Percentiles rank a stretch among this genome's conserved stretches.
These are phyloP conservation scores for Sebastes itinus DNA, from an alignment of 2,797 vertebrate genomes.

Conservation along the genomic window DNA sequence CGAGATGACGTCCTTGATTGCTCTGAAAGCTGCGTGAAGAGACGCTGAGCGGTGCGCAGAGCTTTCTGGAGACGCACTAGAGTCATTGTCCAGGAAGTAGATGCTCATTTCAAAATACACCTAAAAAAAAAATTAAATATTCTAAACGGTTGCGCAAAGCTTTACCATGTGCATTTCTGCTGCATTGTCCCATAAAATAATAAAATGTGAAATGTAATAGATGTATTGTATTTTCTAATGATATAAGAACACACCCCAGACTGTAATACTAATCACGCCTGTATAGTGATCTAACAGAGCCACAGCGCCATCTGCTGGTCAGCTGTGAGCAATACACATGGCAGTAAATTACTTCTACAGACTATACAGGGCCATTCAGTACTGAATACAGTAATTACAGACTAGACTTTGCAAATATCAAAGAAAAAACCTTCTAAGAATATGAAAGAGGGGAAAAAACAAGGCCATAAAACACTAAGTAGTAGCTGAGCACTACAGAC, in stretches of 20 bases:
- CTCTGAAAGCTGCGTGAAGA: slow-evolving; percentile 41
- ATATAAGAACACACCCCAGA: not conserved
- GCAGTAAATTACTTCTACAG: not conserved
- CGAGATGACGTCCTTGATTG: slow-evolving; percentile 68
- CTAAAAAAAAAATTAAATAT: not conserved
- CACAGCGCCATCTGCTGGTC: slow-evolving; percentile 60
- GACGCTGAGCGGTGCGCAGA: slow-evolving; percentile 41
- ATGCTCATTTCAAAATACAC: slow-evolving; percentile 44
- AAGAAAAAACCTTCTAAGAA: slow-evolving; percentile 1
- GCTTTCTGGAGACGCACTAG: slow-evolving; percentile 62
- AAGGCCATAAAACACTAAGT: slow-evolving; percentile 12
- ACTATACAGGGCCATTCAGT: not conserved
- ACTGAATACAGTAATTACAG: slow-evolving; percentile 29
- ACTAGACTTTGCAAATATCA: slow-evolving; percentile 21
- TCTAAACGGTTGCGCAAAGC: not conserved
- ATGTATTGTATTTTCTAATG: not conserved
- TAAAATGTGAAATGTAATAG: not conserved
- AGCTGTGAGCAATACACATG: slow-evolving; percentile 5
- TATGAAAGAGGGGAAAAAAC: not conserved
- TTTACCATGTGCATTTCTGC: fast-evolving
- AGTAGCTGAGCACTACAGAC: not conserved
- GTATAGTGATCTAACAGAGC: not conserved
- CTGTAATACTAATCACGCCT: not conserved
- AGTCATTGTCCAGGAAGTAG: slow-evolving; percentile 77
- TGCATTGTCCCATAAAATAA: not conserved